phyloP scores from a whole-genome alignment of 2,797 vertebrate species.

The Phyllotis vaccarum region DNA sequence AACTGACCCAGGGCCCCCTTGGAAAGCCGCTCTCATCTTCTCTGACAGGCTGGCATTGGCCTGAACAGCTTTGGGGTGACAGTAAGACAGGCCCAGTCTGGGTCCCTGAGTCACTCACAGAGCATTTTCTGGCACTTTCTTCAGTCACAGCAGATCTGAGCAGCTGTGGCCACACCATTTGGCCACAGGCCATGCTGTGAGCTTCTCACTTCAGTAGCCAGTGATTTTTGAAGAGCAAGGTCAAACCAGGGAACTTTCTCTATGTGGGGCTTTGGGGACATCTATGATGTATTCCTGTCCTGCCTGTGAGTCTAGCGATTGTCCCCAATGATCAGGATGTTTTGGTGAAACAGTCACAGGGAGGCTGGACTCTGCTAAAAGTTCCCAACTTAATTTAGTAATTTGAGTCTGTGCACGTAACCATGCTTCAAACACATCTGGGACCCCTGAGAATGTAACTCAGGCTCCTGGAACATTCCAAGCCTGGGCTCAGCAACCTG shows the following conservation, averaged over 20 bases:
- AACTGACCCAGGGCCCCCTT: not conserved
- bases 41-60: not conserved
- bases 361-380: not conserved
- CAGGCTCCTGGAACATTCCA: not conserved
- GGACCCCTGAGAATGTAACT: not conserved
- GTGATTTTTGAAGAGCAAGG: not conserved
- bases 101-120: not conserved
- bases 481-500: not conserved
- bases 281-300: not conserved
- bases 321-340: not conserved
- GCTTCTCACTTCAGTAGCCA: not conserved
- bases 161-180: not conserved
- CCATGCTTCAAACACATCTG: rapidly evolving
- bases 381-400: not conserved
- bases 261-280: not conserved
- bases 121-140: not conserved
- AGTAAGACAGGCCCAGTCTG: not conserved
- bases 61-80: not conserved
- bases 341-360: not conserved
- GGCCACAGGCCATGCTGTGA: not conserved
- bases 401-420: not conserved
- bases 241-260: not conserved
- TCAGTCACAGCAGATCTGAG: not conserved
- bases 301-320: not conserved
- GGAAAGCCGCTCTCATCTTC: not conserved